phyloP scores from a whole-genome alignment of 2,113 vertebrate species.

The Hepsetus odoe region DNA sequence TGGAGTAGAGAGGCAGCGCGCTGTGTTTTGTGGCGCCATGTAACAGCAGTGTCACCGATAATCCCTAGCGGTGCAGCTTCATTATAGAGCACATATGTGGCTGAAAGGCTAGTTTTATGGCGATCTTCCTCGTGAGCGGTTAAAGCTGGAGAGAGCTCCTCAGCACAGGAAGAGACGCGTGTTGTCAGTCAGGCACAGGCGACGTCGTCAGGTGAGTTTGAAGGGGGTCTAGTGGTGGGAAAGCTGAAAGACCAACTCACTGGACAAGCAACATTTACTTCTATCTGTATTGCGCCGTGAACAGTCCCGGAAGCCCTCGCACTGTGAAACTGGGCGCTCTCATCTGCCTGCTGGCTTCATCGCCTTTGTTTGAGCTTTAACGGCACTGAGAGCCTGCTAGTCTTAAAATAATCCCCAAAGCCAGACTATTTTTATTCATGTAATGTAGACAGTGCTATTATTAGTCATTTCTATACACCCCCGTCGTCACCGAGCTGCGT shows the following conservation, averaged over 20 bases:
- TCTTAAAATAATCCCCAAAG: background rate
- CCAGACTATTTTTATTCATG: background rate
- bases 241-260: no score
- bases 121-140: background rate
- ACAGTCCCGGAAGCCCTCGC: no score
- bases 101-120: background rate
- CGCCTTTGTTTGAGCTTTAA: constrained; percentile 21
- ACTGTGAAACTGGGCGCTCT: background rate
- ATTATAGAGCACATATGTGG: background rate
- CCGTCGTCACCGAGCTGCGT: background rate
- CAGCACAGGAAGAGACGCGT: constrained; percentile 54
- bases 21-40: constrained; percentile 67
- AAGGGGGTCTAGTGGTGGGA: background rate
- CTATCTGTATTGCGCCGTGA: no score
- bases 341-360: background rate
- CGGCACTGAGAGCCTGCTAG: background rate
- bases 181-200: constrained; percentile 66
- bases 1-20: constrained; percentile 1
- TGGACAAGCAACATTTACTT: no score
- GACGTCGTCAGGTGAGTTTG: constrained; percentile 65
- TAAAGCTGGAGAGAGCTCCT: constrained; percentile 66
- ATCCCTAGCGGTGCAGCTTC: background rate
- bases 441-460: no score
- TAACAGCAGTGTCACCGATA: constrained; percentile 10
- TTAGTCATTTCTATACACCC: no score